phyloP scores from a whole-genome alignment of 2,888 invertebrate species.

The Drosophila pseudotakahashii region DNA sequence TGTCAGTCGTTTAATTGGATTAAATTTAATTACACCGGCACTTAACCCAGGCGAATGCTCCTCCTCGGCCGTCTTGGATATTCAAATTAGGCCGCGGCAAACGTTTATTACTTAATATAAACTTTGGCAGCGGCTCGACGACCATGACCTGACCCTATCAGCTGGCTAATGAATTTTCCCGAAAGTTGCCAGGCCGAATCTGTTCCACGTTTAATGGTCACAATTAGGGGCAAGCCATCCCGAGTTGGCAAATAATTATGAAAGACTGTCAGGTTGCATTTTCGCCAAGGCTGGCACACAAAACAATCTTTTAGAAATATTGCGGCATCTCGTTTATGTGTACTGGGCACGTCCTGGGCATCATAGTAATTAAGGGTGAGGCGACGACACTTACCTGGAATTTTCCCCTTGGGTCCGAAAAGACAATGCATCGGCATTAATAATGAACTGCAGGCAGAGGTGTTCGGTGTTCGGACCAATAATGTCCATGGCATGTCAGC shows the following conservation, averaged over 20 bases:
- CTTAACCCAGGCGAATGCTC: constrained; percentile 41
- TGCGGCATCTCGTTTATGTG: constrained; percentile 14
- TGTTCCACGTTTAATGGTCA: constrained; percentile 20
- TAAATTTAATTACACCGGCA: constrained; percentile 67
- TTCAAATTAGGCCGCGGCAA: constrained; percentile 63
- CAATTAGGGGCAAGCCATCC: constrained; percentile 6
- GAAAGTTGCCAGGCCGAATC: constrained; percentile 29
- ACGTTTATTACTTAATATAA: constrained; percentile 62
- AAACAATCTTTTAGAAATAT: constrained; percentile 10
- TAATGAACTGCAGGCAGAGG: constrained; percentile 61
- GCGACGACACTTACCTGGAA: constrained; percentile 21
- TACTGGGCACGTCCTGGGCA: constrained; percentile 28
- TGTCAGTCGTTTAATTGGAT: constrained; percentile 67
- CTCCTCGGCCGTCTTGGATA: constrained; percentile 36
- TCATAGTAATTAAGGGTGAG: constrained; percentile 54
- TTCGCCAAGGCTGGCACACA: constrained; percentile 7
- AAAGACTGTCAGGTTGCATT: constrained; percentile 25
- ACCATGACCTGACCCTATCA: constrained; percentile 33
- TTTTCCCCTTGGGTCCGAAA: constrained; percentile 3
- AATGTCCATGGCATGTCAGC: constrained; percentile 56
- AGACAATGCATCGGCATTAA: constrained; percentile 45
- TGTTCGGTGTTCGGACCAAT: constrained; percentile 44
- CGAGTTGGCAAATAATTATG: constrained; percentile 24
- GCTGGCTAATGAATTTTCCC: constrained; percentile 50
- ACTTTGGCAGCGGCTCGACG: constrained; percentile 44